Evolutionary conservation across 1,140 invertebrate genomes (phyloP).

Genomic region (Saccostrea glomerata): DNA sequence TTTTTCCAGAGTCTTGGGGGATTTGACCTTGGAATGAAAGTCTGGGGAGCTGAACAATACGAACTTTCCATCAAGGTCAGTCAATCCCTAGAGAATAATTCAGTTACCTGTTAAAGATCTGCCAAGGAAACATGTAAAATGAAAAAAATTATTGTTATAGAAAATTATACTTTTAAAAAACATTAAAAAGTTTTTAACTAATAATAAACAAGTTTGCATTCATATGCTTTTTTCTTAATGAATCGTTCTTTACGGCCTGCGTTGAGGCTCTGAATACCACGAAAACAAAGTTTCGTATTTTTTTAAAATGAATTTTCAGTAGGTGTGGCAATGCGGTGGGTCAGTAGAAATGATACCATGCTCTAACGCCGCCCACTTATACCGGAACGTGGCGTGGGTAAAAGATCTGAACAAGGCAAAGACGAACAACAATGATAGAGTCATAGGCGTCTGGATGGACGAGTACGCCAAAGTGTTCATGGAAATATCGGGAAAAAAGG

Average conservation of each 20-base stretch:
- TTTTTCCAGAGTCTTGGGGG: constrained; percentile 84
- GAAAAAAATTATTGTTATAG: too few species aligned
- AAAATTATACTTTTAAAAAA: too few species aligned
- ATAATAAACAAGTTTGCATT: too few species aligned
- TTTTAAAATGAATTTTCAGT: neutral
- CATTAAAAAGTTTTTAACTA: too few species aligned
- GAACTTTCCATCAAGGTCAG: constrained; percentile 91
- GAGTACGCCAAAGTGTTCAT: constrained; percentile 38
- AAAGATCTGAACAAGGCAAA: constrained; percentile 10
- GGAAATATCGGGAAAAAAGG: constrained; percentile 21
- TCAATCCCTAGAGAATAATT: neutral
- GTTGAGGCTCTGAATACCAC: too few species aligned
- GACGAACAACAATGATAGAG: constrained; percentile 22
- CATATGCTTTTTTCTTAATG: too few species aligned
- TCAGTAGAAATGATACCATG: constrained; percentile 49
- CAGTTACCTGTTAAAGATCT: too few species aligned
- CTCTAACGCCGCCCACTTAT: constrained; percentile 54
- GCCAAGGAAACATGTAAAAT: too few species aligned
- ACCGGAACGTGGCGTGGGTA: constrained; percentile 28
- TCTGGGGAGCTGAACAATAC: constrained; percentile 95
- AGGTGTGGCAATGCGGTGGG: constrained; percentile 43
- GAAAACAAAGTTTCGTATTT: neutral
- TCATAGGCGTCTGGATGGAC: constrained; percentile 46
- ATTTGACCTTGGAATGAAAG: constrained; percentile 82
- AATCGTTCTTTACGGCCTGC: too few species aligned